phyloP scores from a whole-genome alignment of 1,140 invertebrate species.

The Diprion similis region DNA sequence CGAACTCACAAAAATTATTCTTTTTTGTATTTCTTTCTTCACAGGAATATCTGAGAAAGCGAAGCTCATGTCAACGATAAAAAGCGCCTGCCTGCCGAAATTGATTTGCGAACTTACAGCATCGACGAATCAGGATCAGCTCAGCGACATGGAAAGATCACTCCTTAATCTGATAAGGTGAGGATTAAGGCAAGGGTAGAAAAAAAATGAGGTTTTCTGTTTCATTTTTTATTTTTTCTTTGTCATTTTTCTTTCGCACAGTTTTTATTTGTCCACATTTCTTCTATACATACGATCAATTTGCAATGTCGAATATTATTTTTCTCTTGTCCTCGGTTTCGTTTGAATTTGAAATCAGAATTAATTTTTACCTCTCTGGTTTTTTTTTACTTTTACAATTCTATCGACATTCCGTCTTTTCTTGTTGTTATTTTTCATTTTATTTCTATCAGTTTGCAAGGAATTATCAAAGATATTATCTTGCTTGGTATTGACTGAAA shows the following conservation, averaged over 20 bases:
- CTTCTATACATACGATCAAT: too few relatives aligned
- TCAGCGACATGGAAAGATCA: constrained; percentile 76
- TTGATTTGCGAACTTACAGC: constrained; percentile 79
- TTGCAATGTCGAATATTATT: too few relatives aligned
- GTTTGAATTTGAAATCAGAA: not conserved
- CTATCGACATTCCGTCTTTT: too few relatives aligned
- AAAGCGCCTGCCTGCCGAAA: constrained; percentile 75
- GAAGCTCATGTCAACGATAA: constrained; percentile 61
- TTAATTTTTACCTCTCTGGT: too few relatives aligned
- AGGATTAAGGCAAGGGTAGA: constrained; percentile 34
- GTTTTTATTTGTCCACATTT: not conserved
- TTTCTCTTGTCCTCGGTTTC: not conserved
- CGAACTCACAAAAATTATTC: too few relatives aligned
- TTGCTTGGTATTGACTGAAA: too few relatives aligned
- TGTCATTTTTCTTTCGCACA: not conserved
- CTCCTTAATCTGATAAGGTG: constrained; percentile 76
- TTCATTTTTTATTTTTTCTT: not conserved
- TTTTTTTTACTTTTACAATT: too few relatives aligned
- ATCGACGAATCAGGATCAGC: constrained; percentile 67
- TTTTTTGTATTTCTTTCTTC: not conserved
- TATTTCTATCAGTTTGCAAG: too few relatives aligned
- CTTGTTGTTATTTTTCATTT: too few relatives aligned
- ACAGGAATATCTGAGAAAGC: constrained; percentile 24
- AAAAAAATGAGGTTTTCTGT: not conserved
- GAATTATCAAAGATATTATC: too few relatives aligned